These are phyloP conservation scores for Clepsis dumicolana DNA, from an alignment of 2,888 invertebrate genomes.

Conservation along the genomic window DNA sequence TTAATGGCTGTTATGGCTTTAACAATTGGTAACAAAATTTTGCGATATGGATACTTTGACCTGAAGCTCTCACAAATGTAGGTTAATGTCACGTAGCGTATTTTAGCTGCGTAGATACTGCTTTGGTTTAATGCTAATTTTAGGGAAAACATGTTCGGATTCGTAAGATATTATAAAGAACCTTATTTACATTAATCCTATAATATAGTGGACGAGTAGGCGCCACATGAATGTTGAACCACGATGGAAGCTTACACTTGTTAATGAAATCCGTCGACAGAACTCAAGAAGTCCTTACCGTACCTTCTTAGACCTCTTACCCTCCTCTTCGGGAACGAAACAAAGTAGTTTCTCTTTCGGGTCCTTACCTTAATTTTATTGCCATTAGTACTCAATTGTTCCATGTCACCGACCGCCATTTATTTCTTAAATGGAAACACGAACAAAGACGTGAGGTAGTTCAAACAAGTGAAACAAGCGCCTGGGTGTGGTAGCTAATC, in stretches of 20 bases:
- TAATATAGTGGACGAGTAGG: no score
- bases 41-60: slow-evolving; percentile 36
- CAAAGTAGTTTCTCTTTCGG: no score
- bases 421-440: background rate
- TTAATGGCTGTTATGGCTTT: slow-evolving; percentile 35
- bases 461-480: background rate
- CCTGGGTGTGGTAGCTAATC: no score
- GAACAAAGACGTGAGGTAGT: background rate
- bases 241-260: no score
- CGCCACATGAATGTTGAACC: no score
- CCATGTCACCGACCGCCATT: background rate
- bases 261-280: no score
- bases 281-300: no score
- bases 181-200: no score
- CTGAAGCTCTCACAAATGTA: slow-evolving; percentile 28
- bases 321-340: no score
- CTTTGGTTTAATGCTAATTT: slow-evolving; percentile 10
- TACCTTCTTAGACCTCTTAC: no score
- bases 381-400: background rate
- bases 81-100: slow-evolving; percentile 29
- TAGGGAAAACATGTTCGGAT: slow-evolving; percentile 8
- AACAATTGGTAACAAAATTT: slow-evolving; percentile 42
- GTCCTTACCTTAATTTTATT: no score
- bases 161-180: slow-evolving; percentile 1
- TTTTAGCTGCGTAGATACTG: slow-evolving; percentile 3